A percentile compares a stretch with the other conserved stretches of the same genome.
Conservation (phyloP, 2,888 invertebrate species). For the Margaritifera margaritifera region DNA sequence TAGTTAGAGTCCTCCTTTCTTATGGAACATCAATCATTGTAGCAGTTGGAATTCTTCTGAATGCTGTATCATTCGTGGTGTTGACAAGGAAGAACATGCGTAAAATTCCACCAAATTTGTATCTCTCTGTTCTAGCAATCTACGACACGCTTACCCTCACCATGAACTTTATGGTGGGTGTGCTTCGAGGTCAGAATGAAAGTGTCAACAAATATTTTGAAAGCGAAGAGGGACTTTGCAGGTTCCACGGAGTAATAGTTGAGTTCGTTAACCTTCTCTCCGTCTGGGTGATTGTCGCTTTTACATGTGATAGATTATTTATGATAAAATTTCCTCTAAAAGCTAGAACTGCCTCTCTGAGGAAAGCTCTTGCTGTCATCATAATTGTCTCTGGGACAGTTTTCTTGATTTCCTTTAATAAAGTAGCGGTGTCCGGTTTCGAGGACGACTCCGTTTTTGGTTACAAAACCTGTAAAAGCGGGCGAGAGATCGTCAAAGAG, state of each 20-base stretch:
- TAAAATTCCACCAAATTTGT: constrained; percentile 46
- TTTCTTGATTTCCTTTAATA: constrained; percentile 46
- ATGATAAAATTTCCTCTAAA: constrained; percentile 55
- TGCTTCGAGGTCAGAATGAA: constrained; percentile 47
- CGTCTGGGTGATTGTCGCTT: constrained; percentile 51
- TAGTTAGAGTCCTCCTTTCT: constrained; percentile 45
- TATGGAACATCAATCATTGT: constrained; percentile 51
- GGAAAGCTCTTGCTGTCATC: constrained; percentile 36
- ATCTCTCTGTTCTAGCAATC: constrained; percentile 48
- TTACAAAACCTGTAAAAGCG: constrained; percentile 54
- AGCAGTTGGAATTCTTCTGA: constrained; percentile 40
- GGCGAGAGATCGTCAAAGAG: constrained; percentile 44
- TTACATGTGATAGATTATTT: constrained; percentile 53
- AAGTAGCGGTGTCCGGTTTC: constrained; percentile 57
- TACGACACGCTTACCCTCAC: constrained; percentile 48
- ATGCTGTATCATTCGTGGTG: constrained; percentile 43
- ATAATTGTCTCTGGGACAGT: constrained; percentile 35
- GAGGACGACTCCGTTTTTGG: constrained; percentile 59
- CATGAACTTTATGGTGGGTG: constrained; percentile 58
- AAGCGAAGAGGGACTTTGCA: constrained; percentile 44
- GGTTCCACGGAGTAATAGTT: constrained; percentile 54
- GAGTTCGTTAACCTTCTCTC: constrained; percentile 57
- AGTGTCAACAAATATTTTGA: constrained; percentile 47
- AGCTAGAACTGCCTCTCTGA: constrained; percentile 36
- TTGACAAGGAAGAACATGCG: constrained; percentile 47